Evolutionary conservation across 2,113 vertebrate genomes (phyloP).

Genomic region (Potamarius usumacintae): DNA sequence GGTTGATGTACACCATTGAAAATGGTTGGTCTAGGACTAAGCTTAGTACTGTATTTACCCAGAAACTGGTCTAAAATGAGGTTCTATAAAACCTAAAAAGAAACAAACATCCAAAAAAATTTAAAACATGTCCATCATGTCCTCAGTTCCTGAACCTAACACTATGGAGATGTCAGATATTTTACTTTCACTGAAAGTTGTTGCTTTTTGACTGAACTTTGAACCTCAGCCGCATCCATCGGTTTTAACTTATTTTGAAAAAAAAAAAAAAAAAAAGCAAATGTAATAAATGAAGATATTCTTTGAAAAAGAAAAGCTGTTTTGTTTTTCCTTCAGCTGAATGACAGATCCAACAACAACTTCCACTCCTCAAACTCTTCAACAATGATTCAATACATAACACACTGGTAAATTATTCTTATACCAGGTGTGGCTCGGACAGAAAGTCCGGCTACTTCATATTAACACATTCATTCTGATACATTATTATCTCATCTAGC

Average conservation of each 20-base stretch:
- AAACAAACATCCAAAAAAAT: no score
- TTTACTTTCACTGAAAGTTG: constrained; percentile 58
- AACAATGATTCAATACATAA: background rate
- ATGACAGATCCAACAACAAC: background rate
- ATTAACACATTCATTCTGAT: no score
- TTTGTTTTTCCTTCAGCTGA: background rate
- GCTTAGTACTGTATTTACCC: background rate
- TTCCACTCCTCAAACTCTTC: background rate
- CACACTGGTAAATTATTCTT: background rate
- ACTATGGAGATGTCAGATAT: constrained; percentile 45
- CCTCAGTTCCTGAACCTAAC: constrained; percentile 51
- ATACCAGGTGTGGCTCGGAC: background rate
- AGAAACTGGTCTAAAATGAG: constrained; percentile 35
- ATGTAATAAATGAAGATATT: constrained; percentile 55
- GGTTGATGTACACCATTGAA: background rate
- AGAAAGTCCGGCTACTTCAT: background rate
- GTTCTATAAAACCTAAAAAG: constrained; percentile 60
- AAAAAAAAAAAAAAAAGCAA: constrained; percentile 36
- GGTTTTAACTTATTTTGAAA: constrained; percentile 75
- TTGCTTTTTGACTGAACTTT: constrained; percentile 60
- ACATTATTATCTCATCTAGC: no score
- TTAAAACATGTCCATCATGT: constrained; percentile 2
- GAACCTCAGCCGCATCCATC: constrained; percentile 56
- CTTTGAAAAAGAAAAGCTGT: constrained; percentile 39
- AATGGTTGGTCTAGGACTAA: background rate